These are phyloP conservation scores for Helogale parvula DNA, from an alignment of 2,113 vertebrate species.

Conservation along the genomic window DNA sequence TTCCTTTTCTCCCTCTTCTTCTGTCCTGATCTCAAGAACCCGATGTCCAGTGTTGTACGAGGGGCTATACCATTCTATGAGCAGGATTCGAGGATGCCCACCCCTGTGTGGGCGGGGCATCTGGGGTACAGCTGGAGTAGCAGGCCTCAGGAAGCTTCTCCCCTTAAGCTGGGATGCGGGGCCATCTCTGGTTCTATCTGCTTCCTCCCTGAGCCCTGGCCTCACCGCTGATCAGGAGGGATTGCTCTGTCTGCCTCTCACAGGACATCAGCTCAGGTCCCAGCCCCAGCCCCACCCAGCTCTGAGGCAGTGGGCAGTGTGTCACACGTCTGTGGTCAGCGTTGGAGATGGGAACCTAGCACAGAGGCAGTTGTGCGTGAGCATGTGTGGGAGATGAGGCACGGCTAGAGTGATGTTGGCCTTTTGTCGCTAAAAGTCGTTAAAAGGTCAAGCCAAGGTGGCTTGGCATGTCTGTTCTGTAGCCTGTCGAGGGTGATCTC, in stretches of 20 bases:
- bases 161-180: background rate
- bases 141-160: background rate
- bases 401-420: background rate
- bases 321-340: background rate
- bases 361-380: background rate
- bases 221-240: background rate
- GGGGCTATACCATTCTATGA: background rate
- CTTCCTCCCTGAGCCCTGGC: background rate
- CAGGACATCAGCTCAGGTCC: background rate
- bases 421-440: background rate
- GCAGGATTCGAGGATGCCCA: background rate
- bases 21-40: background rate
- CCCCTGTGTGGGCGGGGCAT: background rate
- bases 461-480: background rate
- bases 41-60: fast-evolving
- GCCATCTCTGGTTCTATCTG: background rate
- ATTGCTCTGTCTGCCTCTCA: background rate
- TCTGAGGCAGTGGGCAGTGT: background rate
- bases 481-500: background rate
- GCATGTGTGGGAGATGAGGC: background rate
- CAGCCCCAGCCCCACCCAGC: background rate
- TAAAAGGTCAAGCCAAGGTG: background rate
- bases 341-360: background rate
- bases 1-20: background rate
- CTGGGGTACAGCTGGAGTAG: background rate